Conservation (phyloP, 2,113 vertebrate genomes). For the Baryphthengus martii region DNA sequence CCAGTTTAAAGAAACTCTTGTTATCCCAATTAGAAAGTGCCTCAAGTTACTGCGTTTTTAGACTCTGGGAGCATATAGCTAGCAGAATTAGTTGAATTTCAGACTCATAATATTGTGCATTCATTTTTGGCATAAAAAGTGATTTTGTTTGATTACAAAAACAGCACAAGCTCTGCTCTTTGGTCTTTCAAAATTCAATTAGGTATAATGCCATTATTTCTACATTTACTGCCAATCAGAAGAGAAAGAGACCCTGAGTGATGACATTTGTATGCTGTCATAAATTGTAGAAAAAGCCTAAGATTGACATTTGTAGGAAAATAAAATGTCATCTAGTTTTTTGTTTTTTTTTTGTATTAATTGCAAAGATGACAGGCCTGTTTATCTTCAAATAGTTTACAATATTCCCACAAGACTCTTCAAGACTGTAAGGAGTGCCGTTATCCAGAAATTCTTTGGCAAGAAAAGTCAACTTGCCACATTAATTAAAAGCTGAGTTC, state of each 20-base stretch:
- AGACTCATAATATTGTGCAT: not conserved
- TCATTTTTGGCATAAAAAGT: not conserved
- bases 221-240: not conserved
- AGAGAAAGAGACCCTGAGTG: not conserved
- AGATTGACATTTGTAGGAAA: conserved; percentile 12
- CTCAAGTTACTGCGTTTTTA: not conserved
- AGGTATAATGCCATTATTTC: not conserved
- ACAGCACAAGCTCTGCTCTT: not conserved
- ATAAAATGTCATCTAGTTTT: conserved; percentile 18
- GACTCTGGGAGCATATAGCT: not conserved
- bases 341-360: not conserved
- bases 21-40: not conserved
- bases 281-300: conserved; percentile 17
- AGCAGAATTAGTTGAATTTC: not conserved
- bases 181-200: conserved; percentile 10
- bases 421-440: not conserved
- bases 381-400: not conserved
- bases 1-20: not conserved
- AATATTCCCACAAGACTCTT: not conserved
- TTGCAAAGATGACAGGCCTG: not conserved
- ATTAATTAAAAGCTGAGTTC: not conserved
- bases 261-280: not conserved
- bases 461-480: not conserved
- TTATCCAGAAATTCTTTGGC: not conserved
- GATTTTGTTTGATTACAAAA: not conserved